Evolutionary conservation across 2,113 vertebrate genomes (phyloP).

Genomic region (Muntiacus muntjak): DNA sequence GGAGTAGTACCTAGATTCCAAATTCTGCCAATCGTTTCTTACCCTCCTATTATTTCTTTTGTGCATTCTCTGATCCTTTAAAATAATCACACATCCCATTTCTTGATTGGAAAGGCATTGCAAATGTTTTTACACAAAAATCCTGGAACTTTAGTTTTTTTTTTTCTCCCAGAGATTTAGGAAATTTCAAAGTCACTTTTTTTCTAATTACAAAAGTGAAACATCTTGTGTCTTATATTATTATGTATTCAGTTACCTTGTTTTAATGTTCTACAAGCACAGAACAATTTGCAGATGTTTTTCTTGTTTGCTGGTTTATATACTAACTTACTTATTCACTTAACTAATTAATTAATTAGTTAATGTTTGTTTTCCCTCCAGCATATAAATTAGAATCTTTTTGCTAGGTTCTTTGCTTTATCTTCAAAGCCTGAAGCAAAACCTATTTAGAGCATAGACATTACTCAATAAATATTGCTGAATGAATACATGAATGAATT

Average conservation of each 20-base stretch:
- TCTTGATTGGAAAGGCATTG: background rate
- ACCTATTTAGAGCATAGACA: background rate
- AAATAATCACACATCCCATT: background rate
- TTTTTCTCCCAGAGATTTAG: background rate
- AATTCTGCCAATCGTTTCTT: background rate
- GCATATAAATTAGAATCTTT: background rate
- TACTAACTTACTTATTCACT: background rate
- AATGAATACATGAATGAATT: background rate
- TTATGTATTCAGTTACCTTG: background rate
- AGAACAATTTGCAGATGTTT: background rate
- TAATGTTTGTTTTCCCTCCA: background rate
- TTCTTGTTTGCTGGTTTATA: background rate
- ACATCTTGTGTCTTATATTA: background rate
- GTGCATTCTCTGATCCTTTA: background rate
- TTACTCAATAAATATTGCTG: background rate
- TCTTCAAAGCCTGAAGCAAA: background rate
- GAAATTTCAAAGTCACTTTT: background rate
- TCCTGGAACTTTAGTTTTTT: background rate
- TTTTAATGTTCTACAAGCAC: background rate
- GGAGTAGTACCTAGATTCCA: background rate
- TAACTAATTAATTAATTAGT: background rate
- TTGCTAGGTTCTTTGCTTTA: background rate
- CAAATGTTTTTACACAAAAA: background rate
- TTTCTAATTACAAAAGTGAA: slow-evolving; percentile 2
- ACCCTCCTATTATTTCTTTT: background rate